phyloP scores from a whole-genome alignment of 2,888 invertebrate species.

The Unio pictorum region DNA sequence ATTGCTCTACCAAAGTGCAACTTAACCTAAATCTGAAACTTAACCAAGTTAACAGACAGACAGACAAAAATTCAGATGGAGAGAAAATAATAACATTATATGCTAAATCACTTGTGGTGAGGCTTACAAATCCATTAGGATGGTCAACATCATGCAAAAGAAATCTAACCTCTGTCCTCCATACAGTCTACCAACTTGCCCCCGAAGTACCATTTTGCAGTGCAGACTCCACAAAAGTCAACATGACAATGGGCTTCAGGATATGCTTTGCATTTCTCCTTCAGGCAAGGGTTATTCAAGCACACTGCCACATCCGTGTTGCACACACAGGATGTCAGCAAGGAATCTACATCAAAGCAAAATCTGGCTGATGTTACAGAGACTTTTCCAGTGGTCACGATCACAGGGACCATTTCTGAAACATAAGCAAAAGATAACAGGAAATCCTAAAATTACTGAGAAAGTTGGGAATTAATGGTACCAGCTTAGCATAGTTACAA shows the following conservation, averaged over 20 bases:
- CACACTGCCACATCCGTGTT: constrained; percentile 48
- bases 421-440: background rate
- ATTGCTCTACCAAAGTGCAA: too few relatives aligned
- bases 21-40: too few relatives aligned
- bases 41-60: too few relatives aligned
- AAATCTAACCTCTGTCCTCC: constrained; percentile 49
- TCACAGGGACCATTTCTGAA: constrained; percentile 42
- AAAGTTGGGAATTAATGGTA: background rate
- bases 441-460: background rate
- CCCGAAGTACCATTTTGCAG: constrained; percentile 54
- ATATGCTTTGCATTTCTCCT: constrained; percentile 51
- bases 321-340: constrained; percentile 58
- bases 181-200: constrained; percentile 54
- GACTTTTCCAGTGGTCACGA: background rate
- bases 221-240: constrained; percentile 60
- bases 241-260: constrained; percentile 62
- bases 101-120: too few relatives aligned
- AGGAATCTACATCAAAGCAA: constrained; percentile 61
- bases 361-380: constrained; percentile 37
- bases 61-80: too few relatives aligned
- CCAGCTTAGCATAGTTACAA: background rate
- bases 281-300: constrained; percentile 57
- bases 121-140: background rate
- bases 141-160: background rate
- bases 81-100: too few relatives aligned